phyloP scores from a whole-genome alignment of 1,140 invertebrate genomes.

The Aricia agestis region DNA sequence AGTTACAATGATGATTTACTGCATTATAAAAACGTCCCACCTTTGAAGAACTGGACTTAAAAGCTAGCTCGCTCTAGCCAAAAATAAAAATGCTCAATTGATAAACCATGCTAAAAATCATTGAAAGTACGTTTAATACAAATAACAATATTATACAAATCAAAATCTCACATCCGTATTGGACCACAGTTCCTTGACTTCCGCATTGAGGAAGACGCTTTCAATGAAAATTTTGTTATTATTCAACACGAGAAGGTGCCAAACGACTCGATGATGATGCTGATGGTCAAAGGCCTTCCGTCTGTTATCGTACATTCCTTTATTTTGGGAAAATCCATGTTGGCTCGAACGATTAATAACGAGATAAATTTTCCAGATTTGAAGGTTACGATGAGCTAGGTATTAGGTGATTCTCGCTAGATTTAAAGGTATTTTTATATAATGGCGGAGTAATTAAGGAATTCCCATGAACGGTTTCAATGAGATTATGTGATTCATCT shows the following conservation, averaged over 20 bases:
- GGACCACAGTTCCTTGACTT: not conserved
- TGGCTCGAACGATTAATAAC: not conserved
- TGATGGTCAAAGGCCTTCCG: not conserved
- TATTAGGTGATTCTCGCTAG: not conserved
- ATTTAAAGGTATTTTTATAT: not conserved
- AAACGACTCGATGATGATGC: not conserved
- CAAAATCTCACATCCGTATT: too few relatives aligned
- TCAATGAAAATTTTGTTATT: not conserved
- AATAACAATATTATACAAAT: too few relatives aligned
- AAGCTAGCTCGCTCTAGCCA: too few relatives aligned
- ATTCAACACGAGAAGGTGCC: not conserved
- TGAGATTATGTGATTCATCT: not conserved
- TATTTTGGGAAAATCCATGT: conserved; percentile 10
- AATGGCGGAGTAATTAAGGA: not conserved
- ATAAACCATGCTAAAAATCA: too few relatives aligned
- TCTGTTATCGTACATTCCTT: conserved; percentile 2
- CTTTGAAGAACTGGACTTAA: too few relatives aligned
- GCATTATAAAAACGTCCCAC: too few relatives aligned
- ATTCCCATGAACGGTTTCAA: not conserved
- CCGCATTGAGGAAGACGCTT: not conserved
- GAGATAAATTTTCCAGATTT: not conserved
- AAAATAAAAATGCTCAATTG: too few relatives aligned
- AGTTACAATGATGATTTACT: too few relatives aligned
- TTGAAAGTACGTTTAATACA: too few relatives aligned
- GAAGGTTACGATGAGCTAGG: not conserved